Conservation (phyloP, 2,888 invertebrate species). For the Pyralis farinalis region DNA sequence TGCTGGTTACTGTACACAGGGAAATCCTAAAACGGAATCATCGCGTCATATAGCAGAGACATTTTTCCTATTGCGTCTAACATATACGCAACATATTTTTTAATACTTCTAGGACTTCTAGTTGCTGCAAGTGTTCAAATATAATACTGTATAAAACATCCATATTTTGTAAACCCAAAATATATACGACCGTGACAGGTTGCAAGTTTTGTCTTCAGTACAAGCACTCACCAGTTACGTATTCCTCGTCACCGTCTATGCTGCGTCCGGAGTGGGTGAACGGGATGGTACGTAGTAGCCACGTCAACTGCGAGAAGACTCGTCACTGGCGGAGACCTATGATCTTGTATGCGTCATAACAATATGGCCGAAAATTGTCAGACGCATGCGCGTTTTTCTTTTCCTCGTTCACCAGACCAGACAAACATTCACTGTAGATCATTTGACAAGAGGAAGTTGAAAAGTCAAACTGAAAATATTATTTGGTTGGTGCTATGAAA, state of each 20-base stretch:
- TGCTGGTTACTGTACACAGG: slow-evolving; percentile 47
- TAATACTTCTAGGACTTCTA: slow-evolving; percentile 29
- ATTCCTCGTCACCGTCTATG: slow-evolving; percentile 97
- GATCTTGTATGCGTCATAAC: slow-evolving; percentile 89
- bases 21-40: slow-evolving; percentile 65
- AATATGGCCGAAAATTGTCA: slow-evolving; percentile 84
- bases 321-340: slow-evolving; percentile 90
- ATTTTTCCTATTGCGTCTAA: slow-evolving; percentile 72
- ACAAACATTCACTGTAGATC: no score
- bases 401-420: slow-evolving; percentile 18
- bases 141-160: slow-evolving; percentile 49
- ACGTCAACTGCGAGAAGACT: slow-evolving; percentile 94
- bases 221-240: slow-evolving; percentile 94
- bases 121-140: slow-evolving; percentile 34
- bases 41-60: slow-evolving; percentile 63
- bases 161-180: slow-evolving; percentile 66
- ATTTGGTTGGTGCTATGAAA: no score
- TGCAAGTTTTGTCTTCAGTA: slow-evolving; percentile 76
- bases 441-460: neutral
- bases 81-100: slow-evolving; percentile 54
- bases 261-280: slow-evolving; percentile 96
- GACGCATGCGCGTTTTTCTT: slow-evolving; percentile 62
- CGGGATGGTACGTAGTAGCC: slow-evolving; percentile 95
- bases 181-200: slow-evolving; percentile 74
- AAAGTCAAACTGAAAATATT: neutral